Conservation (phyloP, 2,113 vertebrate species). For the Terrapene triunguis region DNA sequence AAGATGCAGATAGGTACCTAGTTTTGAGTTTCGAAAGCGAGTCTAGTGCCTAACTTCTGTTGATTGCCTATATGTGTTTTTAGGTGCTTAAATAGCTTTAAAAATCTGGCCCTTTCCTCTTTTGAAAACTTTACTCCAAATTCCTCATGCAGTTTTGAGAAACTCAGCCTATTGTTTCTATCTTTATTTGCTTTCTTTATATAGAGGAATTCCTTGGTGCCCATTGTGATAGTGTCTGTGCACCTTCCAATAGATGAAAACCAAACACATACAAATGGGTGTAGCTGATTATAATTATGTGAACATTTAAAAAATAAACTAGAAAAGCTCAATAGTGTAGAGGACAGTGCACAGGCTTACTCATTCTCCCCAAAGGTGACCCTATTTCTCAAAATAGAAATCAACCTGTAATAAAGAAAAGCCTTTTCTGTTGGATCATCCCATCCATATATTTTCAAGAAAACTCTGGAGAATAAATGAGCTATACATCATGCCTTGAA, state of each 20-base stretch:
- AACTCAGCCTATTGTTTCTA: neutral
- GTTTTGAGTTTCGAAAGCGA: neutral
- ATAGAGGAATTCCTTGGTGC: neutral
- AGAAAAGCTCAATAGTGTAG: no score
- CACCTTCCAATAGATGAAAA: constrained; percentile 15
- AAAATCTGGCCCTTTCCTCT: neutral
- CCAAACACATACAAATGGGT: neutral
- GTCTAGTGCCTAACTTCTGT: neutral
- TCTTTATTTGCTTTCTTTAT: neutral
- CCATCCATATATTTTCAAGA: neutral
- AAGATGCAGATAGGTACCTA: neutral
- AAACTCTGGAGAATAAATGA: neutral
- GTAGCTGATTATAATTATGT: neutral
- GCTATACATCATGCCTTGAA: neutral
- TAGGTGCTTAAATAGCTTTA: neutral
- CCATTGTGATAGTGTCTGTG: neutral
- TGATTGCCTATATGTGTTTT: neutral
- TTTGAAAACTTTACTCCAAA: neutral
- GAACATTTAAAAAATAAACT: neutral
- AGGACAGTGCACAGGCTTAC: neutral
- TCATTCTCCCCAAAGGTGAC: neutral
- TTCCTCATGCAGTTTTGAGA: neutral
- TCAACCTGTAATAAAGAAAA: constrained; percentile 21
- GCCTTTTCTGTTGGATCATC: neutral
- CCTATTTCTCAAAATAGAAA: neutral